phyloP scores from a whole-genome alignment of 2,113 vertebrate genomes.

The Melanerpes aurifrons region DNA sequence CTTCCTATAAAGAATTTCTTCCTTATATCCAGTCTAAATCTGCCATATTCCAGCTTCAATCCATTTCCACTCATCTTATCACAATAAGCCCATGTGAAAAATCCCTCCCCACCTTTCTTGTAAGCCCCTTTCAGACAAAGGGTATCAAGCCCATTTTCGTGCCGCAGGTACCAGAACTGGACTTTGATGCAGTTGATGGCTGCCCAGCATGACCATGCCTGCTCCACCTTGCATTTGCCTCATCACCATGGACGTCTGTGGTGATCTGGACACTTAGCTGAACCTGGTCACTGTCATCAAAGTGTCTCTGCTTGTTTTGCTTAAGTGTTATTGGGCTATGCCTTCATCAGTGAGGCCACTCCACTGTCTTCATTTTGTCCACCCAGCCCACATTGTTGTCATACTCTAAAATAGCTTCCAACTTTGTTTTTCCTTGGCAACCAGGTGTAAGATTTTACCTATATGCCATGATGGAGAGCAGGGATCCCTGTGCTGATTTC shows the following conservation, averaged over 20 bases:
- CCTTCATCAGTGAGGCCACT: not conserved
- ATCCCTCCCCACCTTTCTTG: too few relatives aligned
- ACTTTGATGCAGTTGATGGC: not conserved
- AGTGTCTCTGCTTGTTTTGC: not conserved
- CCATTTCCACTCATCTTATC: too few relatives aligned
- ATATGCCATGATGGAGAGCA: fast-evolving
- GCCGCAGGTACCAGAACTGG: too few relatives aligned
- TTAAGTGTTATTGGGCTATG: not conserved
- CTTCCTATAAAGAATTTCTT: too few relatives aligned
- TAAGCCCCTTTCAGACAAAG: too few relatives aligned
- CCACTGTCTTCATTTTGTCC: not conserved
- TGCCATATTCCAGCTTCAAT: too few relatives aligned
- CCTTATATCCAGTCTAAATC: too few relatives aligned
- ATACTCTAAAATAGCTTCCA: fast-evolving
- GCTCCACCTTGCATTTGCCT: not conserved
- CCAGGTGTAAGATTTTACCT: not conserved
- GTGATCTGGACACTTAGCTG: not conserved
- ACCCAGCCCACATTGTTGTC: not conserved
- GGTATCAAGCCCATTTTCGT: too few relatives aligned
- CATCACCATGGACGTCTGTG: fast-evolving
- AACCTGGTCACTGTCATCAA: not conserved
- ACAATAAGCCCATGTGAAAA: too few relatives aligned
- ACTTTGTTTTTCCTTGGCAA: not conserved
- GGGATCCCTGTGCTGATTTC: not conserved
- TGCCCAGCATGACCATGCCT: not conserved